Evolutionary conservation across 2,113 vertebrate species (phyloP).

Genomic region (Brachirus orientalis): DNA sequence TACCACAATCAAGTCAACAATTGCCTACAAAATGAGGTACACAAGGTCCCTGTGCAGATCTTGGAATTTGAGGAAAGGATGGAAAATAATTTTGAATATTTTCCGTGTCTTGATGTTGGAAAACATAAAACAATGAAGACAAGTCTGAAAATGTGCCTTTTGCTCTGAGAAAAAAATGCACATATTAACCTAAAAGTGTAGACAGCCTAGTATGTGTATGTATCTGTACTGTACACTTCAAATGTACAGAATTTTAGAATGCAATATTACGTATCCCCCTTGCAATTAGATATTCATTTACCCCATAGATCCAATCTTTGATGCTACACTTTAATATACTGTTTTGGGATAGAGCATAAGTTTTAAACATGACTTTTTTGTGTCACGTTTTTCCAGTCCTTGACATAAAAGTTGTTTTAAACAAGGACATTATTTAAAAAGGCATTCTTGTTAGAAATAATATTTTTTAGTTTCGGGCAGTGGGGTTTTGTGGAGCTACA

Average conservation of each 20-base stretch:
- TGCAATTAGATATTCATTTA: not conserved
- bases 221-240: not conserved
- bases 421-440: too few species aligned
- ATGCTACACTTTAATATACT: not conserved
- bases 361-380: too few species aligned
- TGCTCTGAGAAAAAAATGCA: not conserved
- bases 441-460: too few species aligned
- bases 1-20: conserved; percentile 89
- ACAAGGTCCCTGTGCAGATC: not conserved
- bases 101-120: not conserved
- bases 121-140: too few species aligned
- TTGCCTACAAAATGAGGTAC: conserved; percentile 90
- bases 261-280: not conserved
- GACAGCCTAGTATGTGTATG: not conserved
- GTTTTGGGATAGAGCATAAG: too few species aligned
- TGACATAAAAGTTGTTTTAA: too few species aligned
- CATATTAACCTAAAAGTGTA: not conserved
- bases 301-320: too few species aligned
- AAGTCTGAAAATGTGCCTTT: not conserved
- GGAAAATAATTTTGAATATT: conserved; percentile 1
- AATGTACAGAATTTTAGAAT: not conserved
- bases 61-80: not conserved
- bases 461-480: too few species aligned
- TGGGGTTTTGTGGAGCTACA: too few species aligned
- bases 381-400: too few species aligned